These are phyloP conservation scores for Orcinus orca DNA, from an alignment of 2,113 vertebrate genomes.

Conservation along the genomic window DNA sequence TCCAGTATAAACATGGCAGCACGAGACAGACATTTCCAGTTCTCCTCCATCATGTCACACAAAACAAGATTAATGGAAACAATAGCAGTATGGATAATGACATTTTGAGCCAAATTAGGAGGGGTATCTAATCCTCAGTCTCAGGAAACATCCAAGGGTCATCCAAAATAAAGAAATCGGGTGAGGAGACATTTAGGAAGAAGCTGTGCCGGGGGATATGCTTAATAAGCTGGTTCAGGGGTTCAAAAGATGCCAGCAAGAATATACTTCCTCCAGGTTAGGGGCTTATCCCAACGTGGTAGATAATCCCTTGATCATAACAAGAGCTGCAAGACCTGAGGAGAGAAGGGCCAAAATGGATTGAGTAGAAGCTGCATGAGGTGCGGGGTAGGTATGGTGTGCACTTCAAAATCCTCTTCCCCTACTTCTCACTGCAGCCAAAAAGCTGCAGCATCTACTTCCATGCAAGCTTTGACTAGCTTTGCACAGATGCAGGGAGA, in stretches of 20 bases:
- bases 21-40: not conserved
- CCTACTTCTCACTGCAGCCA: not conserved
- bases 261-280: not conserved
- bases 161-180: not conserved
- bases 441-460: not conserved
- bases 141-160: not conserved
- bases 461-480: not conserved
- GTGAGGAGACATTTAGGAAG: not conserved
- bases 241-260: not conserved
- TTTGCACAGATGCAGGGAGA: not conserved
- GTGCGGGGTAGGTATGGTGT: accelerated
- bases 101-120: not conserved
- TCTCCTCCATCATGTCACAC: not conserved
- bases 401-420: not conserved
- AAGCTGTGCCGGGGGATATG: not conserved
- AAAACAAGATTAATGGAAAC: not conserved
- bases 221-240: not conserved
- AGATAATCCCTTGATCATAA: not conserved
- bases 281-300: not conserved
- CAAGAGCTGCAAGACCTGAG: not conserved
- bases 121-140: no score
- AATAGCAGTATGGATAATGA: not conserved
- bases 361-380: not conserved
- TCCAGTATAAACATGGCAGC: not conserved
- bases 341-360: not conserved